Evolutionary conservation across 2,888 invertebrate genomes (phyloP), one percentile per base, ranked within the genome.

Genomic region (Dascillus cervinus): DNA sequence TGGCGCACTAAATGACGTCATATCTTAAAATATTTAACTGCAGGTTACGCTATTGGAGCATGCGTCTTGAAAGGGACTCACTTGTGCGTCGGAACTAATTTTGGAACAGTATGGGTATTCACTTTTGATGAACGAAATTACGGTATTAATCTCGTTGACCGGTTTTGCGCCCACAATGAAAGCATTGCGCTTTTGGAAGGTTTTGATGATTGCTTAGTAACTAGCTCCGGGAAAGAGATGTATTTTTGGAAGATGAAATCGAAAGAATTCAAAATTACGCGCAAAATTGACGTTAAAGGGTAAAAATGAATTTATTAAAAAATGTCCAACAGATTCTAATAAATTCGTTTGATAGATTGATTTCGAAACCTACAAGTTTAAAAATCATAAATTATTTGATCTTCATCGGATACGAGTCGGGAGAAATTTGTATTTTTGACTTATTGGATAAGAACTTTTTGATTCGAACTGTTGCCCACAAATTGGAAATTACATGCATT

Each of bases 41-140:
- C 23, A 50, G 51, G 38, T 33, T 48, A 48, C 29, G 30, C 46
- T 4, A 43, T 39, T 4, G 54, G 53, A 5, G 41, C 47, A 8
- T 55, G 54, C 27, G 41, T 47, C 1, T 26, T 54, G 3, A 38
- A 44, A 26, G 27, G 42, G 13, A 42, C 44, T 17, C 34, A 37
- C 1, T 30, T 55, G 3, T 53, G 51, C 22, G 37, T 54, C 11
- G 55, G 53, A 1, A 46, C 51, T 6, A 43, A 37, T 26, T 30
- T 45, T 15, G 55, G 52, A n/a, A 44, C 45, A 3, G 37, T 55
- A 14, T 50, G 46, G 44, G 33, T 52, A 37, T 53, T 54, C 14
- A 32, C 41, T 31, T 31, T 29, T 11, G 32, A 32, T 13, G 44
- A 47, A 4, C 25, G 31, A 9, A 37, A 39, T 13, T 29, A 32